Evolutionary conservation across 1,140 invertebrate genomes (phyloP).

Genomic region (Homarus americanus): DNA sequence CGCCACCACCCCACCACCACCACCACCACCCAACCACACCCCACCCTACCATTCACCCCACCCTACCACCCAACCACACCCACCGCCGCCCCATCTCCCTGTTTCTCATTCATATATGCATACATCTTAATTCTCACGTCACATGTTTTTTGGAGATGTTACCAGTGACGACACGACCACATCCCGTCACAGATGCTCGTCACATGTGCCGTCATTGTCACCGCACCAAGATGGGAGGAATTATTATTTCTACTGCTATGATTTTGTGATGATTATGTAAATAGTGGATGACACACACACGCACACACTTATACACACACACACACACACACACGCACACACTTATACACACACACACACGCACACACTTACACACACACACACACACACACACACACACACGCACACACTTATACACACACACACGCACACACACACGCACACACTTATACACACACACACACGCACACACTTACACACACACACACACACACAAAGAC

Average conservation of each 20-base stretch:
- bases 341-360: not conserved
- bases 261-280: too few relatives aligned
- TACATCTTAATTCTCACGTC: conserved; percentile 7
- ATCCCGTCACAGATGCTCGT: not conserved
- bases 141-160: conserved; percentile 9
- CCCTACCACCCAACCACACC: not conserved
- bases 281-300: too few relatives aligned
- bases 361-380: too few relatives aligned
- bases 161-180: not conserved
- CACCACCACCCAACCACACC: not conserved
- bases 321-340: not conserved
- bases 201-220: conserved; percentile 1
- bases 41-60: not conserved
- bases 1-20: not conserved
- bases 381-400: too few relatives aligned
- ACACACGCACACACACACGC: too few relatives aligned
- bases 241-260: too few relatives aligned
- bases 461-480: not conserved
- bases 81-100: not conserved
- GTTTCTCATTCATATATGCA: conserved; percentile 34
- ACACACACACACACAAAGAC: too few relatives aligned
- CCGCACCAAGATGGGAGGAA: too few relatives aligned
- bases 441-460: too few relatives aligned
- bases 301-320: too few relatives aligned
- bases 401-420: too few relatives aligned